Conservation (phyloP, 2,888 invertebrate genomes). For the Drosophila colorata region DNA sequence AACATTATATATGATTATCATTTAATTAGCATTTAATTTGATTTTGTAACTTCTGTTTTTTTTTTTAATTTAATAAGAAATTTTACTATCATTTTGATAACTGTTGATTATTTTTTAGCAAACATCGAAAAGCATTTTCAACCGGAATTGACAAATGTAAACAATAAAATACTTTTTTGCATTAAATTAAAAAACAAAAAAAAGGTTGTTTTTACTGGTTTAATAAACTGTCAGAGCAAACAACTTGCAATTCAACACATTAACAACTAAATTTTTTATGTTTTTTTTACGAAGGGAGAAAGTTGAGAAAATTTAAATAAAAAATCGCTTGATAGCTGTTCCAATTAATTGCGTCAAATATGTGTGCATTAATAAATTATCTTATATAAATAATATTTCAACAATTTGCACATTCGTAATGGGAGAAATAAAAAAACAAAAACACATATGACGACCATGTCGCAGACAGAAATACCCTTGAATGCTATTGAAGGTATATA, state of each 20-base stretch:
- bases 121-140: neutral
- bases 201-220: conserved; percentile 11
- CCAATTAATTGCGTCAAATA: conserved; percentile 24
- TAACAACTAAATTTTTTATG: conserved; percentile 2
- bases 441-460: neutral
- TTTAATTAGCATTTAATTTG: too few species aligned
- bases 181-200: neutral
- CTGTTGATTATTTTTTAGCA: neutral
- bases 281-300: neutral
- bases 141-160: neutral
- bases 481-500: neutral
- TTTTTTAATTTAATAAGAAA: too few species aligned
- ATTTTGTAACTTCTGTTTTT: too few species aligned
- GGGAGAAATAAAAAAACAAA: neutral
- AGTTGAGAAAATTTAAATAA: neutral
- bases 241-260: conserved; percentile 13
- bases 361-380: conserved; percentile 2
- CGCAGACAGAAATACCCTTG: neutral
- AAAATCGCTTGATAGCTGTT: conserved; percentile 31
- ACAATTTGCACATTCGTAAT: neutral
- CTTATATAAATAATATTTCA: conserved; percentile 1
- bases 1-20: too few species aligned
- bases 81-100: neutral
- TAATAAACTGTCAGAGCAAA: conserved; percentile 14
- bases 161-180: neutral